phyloP scores from a whole-genome alignment of 2,797 vertebrate genomes.

The Sarcoramphus papa region DNA sequence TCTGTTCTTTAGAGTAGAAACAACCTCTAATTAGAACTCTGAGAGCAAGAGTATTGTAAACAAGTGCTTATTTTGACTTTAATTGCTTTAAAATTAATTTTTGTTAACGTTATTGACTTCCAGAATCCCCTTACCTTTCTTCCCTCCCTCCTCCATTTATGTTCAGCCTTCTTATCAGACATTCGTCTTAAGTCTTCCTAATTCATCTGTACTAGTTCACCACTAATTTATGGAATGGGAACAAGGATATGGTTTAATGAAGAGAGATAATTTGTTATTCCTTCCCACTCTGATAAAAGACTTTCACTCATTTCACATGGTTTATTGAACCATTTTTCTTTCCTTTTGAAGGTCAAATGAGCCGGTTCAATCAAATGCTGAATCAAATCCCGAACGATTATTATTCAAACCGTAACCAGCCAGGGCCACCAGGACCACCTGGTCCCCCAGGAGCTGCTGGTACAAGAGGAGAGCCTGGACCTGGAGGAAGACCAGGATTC shows the following conservation, averaged over 20 bases:
- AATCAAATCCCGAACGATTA: conserved; percentile 94
- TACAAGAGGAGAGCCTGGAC: conserved; percentile 85
- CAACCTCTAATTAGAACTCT: background rate
- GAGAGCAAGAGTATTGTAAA: background rate
- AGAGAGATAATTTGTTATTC: background rate
- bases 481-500: conserved; percentile 87
- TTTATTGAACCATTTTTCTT: background rate
- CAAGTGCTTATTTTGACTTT: background rate
- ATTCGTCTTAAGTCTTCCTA: background rate
- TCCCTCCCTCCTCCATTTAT: background rate
- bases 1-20: background rate
- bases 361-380: conserved; percentile 87
- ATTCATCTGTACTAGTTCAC: background rate
- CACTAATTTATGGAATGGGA: background rate
- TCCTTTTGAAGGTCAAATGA: conserved; percentile 86
- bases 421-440: conserved; percentile 87
- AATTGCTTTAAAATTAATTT: background rate
- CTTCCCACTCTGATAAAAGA: background rate
- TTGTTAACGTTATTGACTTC: background rate
- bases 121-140: background rate
- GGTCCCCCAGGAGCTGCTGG: conserved; percentile 83
- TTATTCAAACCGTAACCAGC: conserved; percentile 83
- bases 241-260: background rate
- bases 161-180: background rate
- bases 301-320: background rate